phyloP scores from a whole-genome alignment of 2,113 vertebrate genomes.

The Caracal caracal region DNA sequence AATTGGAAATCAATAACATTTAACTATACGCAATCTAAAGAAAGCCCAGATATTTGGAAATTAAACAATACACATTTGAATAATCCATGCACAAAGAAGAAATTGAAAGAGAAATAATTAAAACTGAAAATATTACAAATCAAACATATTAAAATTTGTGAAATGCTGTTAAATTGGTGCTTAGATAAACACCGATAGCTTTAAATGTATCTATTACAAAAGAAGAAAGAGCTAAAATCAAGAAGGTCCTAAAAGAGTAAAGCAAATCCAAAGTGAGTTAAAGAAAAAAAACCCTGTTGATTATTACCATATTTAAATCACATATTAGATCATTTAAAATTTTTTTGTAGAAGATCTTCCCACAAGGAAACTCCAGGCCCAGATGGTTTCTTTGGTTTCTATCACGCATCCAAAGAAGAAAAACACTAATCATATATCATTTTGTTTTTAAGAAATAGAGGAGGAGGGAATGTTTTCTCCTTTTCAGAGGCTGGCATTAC shows the following conservation, averaged over 20 bases:
- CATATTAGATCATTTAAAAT: background rate
- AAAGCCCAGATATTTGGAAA: slow-evolving; percentile 30
- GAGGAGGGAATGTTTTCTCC: background rate
- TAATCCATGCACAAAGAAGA: background rate
- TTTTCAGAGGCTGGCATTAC: background rate
- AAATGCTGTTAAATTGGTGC: background rate
- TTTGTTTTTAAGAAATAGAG: background rate
- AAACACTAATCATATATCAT: background rate
- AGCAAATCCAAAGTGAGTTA: background rate
- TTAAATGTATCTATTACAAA: background rate
- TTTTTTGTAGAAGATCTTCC: background rate
- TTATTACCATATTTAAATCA: background rate
- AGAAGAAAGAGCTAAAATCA: slow-evolving; percentile 14
- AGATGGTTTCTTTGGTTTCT: background rate
- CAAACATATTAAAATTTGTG: background rate
- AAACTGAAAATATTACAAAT: background rate
- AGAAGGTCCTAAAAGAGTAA: background rate
- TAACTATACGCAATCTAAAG: background rate
- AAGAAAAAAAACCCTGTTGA: background rate
- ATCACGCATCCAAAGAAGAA: background rate
- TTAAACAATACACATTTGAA: background rate
- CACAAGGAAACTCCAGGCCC: background rate
- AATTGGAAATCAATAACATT: background rate
- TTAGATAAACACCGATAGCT: background rate
- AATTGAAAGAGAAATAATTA: slow-evolving; percentile 39